These are phyloP conservation scores for Melanerpes aurifrons DNA, from an alignment of 2,113 vertebrate species.

Conservation along the genomic window DNA sequence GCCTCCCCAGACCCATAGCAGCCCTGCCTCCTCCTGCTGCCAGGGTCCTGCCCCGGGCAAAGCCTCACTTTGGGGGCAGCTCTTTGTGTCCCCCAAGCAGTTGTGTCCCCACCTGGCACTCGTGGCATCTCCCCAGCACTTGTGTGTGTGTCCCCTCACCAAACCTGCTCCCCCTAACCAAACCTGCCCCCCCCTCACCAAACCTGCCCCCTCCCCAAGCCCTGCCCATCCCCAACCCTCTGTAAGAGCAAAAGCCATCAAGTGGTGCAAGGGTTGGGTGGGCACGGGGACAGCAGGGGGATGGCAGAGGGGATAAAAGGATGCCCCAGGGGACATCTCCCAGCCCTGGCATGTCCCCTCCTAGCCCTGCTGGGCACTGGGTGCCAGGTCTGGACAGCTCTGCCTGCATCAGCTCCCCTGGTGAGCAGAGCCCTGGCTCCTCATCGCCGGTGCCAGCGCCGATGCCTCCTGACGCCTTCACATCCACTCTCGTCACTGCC, in stretches of 20 bases:
- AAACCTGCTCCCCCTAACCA: no score
- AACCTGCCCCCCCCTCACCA: neutral
- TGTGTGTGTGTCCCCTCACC: no score
- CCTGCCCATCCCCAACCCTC: neutral
- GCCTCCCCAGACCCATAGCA: neutral
- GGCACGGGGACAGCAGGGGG: neutral
- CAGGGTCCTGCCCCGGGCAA: neutral
- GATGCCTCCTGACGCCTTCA: conserved; percentile 48
- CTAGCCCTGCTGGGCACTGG: rapidly evolving
- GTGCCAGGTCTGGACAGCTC: neutral
- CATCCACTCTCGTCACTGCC: conserved; percentile 11
- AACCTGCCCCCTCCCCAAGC: neutral
- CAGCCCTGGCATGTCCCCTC: no score
- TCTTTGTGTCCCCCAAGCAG: no score
- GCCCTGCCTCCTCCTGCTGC: no score
- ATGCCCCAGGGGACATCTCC: neutral
- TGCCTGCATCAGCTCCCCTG: rapidly evolving
- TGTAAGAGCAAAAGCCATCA: rapidly evolving
- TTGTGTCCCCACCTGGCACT: no score
- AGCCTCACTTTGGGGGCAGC: neutral
- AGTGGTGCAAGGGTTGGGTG: rapidly evolving
- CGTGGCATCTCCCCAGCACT: no score
- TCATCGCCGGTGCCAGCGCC: neutral
- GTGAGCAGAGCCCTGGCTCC: neutral
- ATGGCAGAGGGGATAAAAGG: neutral